Evolutionary conservation across 2,797 vertebrate genomes (phyloP).

Genomic region (Pseudomugil tenellus): DNA sequence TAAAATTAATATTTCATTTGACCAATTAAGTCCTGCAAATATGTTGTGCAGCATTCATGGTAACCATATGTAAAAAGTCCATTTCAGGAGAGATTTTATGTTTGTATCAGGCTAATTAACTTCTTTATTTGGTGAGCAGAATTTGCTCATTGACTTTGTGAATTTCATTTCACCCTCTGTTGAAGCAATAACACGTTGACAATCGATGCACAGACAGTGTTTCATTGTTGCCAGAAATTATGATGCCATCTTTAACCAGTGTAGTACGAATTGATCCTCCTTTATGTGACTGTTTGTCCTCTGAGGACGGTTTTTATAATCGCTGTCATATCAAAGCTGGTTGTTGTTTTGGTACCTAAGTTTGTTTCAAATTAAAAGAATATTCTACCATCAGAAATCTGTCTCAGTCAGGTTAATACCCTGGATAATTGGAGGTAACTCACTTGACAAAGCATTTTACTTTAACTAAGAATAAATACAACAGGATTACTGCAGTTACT

Average conservation of each 20-base stretch:
- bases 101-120: slow-evolving; percentile 66
- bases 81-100: slow-evolving; percentile 61
- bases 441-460: neutral
- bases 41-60: slow-evolving; percentile 57
- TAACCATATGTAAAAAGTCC: slow-evolving; percentile 61
- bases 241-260: slow-evolving; percentile 57
- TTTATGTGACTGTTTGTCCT: slow-evolving; percentile 64
- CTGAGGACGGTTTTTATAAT: slow-evolving; percentile 50
- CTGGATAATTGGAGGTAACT: neutral
- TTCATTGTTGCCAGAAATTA: slow-evolving; percentile 65
- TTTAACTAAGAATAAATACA: slow-evolving; percentile 14
- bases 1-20: slow-evolving; percentile 65
- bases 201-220: slow-evolving; percentile 76
- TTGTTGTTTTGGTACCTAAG: slow-evolving; percentile 80
- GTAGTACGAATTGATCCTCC: slow-evolving; percentile 69
- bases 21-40: slow-evolving; percentile 50
- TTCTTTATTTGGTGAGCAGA: slow-evolving; percentile 62
- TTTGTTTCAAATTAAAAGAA: slow-evolving; percentile 80
- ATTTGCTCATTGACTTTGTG: slow-evolving; percentile 72
- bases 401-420: slow-evolving; percentile 64
- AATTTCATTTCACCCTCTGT: slow-evolving; percentile 73
- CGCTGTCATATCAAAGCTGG: slow-evolving; percentile 75
- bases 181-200: slow-evolving; percentile 87
- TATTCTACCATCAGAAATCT: slow-evolving; percentile 65
- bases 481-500: neutral